A percentile compares a stretch with the other conserved stretches of the same genome.
These are phyloP conservation scores for Bactericera cockerelli DNA, from an alignment of 1,140 invertebrate genomes.

Conservation along the genomic window DNA sequence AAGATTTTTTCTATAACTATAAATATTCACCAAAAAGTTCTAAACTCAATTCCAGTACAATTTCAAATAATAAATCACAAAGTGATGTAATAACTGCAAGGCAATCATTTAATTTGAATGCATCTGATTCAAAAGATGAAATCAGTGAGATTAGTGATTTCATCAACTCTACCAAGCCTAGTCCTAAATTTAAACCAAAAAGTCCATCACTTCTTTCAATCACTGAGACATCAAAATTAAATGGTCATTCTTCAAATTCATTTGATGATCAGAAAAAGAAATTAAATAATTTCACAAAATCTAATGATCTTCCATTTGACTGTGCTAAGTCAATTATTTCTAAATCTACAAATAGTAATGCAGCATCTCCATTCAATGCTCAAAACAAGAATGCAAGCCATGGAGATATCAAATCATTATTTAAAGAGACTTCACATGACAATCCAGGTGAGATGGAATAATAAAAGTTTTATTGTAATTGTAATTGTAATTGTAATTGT, in stretches of 20 bases:
- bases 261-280: background rate
- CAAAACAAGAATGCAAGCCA: too few relatives aligned
- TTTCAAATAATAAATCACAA: too few relatives aligned
- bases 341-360: background rate
- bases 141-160: background rate
- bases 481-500: too few relatives aligned
- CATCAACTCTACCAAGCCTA: background rate
- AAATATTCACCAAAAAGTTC: too few relatives aligned
- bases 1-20: background rate
- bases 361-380: background rate
- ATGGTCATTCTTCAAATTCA: background rate
- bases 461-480: too few relatives aligned
- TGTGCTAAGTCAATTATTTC: background rate
- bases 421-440: too few relatives aligned
- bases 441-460: too few relatives aligned
- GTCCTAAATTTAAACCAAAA: slow-evolving; percentile 2
- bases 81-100: too few relatives aligned
- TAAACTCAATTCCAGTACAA: too few relatives aligned
- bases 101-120: too few relatives aligned
- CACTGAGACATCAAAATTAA: background rate
- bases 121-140: background rate
- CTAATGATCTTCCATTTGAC: background rate
- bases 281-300: background rate
- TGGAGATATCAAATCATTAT: too few relatives aligned
- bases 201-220: background rate